Evolutionary conservation across 2,888 invertebrate species (phyloP).

Genomic region (Caenorhabditis doughertyi): DNA sequence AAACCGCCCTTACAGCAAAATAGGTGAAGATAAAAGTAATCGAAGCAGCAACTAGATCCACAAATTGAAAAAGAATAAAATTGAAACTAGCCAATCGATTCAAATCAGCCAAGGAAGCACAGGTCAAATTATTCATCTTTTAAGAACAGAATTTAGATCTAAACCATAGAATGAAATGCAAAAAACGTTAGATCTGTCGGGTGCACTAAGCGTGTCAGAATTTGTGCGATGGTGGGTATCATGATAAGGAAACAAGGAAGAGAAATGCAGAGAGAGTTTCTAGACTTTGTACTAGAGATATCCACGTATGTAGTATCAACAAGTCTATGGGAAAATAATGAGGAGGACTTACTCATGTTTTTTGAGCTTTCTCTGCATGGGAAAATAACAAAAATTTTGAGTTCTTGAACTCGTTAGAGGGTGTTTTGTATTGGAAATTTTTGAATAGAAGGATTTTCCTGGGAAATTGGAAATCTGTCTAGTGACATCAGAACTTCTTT

Average conservation of each 20-base stretch:
- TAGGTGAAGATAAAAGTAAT: conserved; percentile 11
- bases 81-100: conserved; percentile 19
- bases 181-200: background rate
- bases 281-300: background rate
- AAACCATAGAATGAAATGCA: background rate
- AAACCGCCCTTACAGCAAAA: background rate
- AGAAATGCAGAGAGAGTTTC: no score
- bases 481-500: no score
- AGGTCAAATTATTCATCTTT: conserved; percentile 19
- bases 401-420: background rate
- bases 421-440: no score
- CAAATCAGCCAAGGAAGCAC: background rate
- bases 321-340: background rate
- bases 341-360: background rate
- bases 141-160: background rate
- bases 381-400: background rate
- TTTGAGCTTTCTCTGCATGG: background rate
- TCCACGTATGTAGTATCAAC: background rate
- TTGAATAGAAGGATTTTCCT: no score
- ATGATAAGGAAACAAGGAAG: background rate
- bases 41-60: conserved; percentile 7
- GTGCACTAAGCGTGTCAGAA: no score
- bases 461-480: no score
- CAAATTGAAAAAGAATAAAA: conserved; percentile 22
- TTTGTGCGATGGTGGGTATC: background rate